Conservation (phyloP, 2,888 invertebrate genomes). For the Apotomis turbidana region DNA sequence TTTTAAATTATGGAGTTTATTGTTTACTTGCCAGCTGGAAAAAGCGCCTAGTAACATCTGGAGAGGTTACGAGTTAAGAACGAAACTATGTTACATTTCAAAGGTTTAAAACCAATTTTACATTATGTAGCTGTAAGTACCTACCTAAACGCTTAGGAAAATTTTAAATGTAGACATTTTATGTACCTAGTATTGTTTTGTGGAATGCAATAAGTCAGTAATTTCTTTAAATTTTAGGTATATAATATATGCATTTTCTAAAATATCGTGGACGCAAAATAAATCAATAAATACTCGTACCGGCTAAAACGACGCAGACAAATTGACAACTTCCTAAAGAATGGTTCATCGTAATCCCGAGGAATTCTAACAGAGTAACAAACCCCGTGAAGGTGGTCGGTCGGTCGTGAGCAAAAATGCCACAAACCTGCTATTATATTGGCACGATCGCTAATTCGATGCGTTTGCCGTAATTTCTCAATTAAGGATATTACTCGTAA, state of each 20-base stretch:
- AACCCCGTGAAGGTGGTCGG: constrained; percentile 49
- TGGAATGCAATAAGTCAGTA: too few species aligned
- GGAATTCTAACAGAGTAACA: constrained; percentile 48
- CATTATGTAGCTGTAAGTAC: not conserved
- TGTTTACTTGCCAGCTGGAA: constrained; percentile 20
- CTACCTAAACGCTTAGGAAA: too few species aligned
- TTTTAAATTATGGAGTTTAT: constrained; percentile 53
- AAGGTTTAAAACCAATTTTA: not conserved
- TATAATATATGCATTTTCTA: too few species aligned
- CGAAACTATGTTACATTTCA: not conserved
- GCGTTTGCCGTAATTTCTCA: constrained; percentile 48
- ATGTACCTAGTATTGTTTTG: too few species aligned
- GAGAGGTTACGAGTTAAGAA: constrained; percentile 5
- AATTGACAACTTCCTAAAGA: not conserved
- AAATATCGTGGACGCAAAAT: too few species aligned
- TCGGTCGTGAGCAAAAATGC: constrained; percentile 50
- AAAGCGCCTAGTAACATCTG: constrained; percentile 32
- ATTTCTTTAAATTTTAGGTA: too few species aligned
- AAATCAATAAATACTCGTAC: too few species aligned
- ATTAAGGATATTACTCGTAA: constrained; percentile 45
- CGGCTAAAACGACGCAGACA: too few species aligned
- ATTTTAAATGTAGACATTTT: too few species aligned
- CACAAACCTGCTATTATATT: constrained; percentile 49
- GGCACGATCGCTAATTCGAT: constrained; percentile 43
- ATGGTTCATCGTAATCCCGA: not conserved